Evolutionary conservation across 2,797 vertebrate genomes (phyloP), one percentile per base, ranked within the genome.

Genomic region (Chaenodraco wilsoni): DNA sequence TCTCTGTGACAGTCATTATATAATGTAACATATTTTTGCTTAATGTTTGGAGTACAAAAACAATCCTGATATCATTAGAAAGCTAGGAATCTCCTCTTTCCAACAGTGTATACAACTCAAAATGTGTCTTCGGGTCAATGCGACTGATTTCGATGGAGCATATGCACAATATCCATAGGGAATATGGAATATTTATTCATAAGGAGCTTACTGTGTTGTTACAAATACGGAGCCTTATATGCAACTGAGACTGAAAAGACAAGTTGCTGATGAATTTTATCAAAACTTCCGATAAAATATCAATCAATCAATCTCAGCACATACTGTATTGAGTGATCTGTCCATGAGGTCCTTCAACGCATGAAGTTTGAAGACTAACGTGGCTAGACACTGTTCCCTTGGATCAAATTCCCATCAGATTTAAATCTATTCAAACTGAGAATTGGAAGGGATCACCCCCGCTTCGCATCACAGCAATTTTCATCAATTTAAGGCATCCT

Each of bases 401-500:
- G 65, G 52, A 3, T 78, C 41, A 64, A 76, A 69, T 83, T 64
- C 76, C 5, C n/a, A 50, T 63, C 67, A 56, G 66, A 83, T 71
- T n/a, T 45, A 49, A 76, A 60, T 82, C 75, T 44, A 56, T 65
- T 54, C 59, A 77, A 76, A 64, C 69, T 71, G 48, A 76, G 40
- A 67, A 73, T 67, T 70, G 15, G 5, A 70, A 80, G 15, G 48
- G 58, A 41, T 50, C 13, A 40, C 3, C 23, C 65, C 64, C 63
- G 74, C 48, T 84, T 77, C 73, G 50, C 58, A 76, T 74, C 72
- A 73, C 0, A 9, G 37, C 41, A 55, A 1, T 65, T 65, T 76
- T 79, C 72, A 74, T 84, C 65, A 67, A 76, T 81, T 87, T 69
- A 81, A 69, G 19, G 19, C 15, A 69, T 69, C 65, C 43, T 13